Percentiles rank a stretch among this genome's conserved stretches.
phyloP scores from a whole-genome alignment of 2,797 vertebrate species.

The Sebastiscus albofasciatus region DNA sequence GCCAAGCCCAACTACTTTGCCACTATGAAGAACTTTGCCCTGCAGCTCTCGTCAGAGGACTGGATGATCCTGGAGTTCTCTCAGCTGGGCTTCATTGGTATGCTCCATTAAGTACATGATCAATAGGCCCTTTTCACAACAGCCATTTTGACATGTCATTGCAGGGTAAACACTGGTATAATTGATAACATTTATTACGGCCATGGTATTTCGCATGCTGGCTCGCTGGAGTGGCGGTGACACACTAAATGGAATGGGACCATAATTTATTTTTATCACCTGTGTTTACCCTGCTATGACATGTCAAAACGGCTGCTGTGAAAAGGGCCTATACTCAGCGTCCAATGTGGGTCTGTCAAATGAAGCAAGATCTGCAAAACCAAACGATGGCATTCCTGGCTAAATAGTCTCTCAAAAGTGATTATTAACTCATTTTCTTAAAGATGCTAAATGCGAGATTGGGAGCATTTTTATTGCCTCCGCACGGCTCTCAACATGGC shows the following conservation, averaged over 20 bases:
- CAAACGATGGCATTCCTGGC: neutral
- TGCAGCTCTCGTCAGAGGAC: slow-evolving; percentile 96
- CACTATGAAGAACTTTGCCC: slow-evolving; percentile 99
- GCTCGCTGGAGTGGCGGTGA: too few relatives aligned
- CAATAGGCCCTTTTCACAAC: neutral
- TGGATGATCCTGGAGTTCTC: slow-evolving; percentile 99
- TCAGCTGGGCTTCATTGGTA: slow-evolving; percentile 99
- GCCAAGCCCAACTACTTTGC: slow-evolving; percentile 99
- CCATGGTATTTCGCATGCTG: too few relatives aligned
- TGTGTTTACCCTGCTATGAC: neutral
- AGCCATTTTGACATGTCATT: too few relatives aligned
- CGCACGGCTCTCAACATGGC: too few relatives aligned
- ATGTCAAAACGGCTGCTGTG: neutral
- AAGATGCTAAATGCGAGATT: too few relatives aligned
- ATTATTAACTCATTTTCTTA: neutral
- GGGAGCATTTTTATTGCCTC: too few relatives aligned
- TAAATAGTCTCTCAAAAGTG: neutral
- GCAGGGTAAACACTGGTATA: too few relatives aligned
- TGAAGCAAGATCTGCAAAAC: neutral
- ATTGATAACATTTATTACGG: too few relatives aligned
- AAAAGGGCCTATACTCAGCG: neutral
- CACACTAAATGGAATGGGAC: too few relatives aligned
- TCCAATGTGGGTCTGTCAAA: neutral
- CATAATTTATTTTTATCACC: too few relatives aligned
- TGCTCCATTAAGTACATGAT: slow-evolving; percentile 6